Evolutionary conservation across 2,888 invertebrate genomes (phyloP), one percentile per base, ranked within the genome.

Genomic region (Eupithecia insigniata): DNA sequence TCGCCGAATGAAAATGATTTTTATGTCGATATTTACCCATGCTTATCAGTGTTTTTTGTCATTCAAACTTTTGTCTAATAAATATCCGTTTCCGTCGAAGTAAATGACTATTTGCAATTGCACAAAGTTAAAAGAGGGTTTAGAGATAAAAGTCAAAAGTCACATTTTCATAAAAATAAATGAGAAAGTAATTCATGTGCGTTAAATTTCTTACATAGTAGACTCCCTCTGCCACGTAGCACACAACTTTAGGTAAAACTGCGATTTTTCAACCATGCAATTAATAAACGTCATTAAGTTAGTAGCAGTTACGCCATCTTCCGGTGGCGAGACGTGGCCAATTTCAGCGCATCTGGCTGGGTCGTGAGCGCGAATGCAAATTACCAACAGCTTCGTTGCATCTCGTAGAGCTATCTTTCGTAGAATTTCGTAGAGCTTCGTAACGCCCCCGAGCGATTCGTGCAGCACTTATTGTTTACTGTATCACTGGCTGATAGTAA

Each of bases 281-380:
- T 36, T 67, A 64, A 64, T 64, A 64, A 64, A 36, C 26, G 18
- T 64, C 64, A 36, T 64, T 64, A 22, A 34, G 34, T 18, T 62
- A 55, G 55, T 55, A 22, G 36, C 64, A 51, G 64, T 62, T 39
- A 32, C 30, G 34, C 34, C 46, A 34, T 61, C 60, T 64, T 55
- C 66, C 34, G 43, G 62, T 62, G 55, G 69, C 39, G 70, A 65
- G 67, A 70, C 69, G 73, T 67, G 73, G 70, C 73, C 70, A 60
- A 73, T 70, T 65, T 51, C 36, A 46, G 70, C 69, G 73, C 73
- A 67, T 67, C 73, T 70, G 73, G 58, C 16, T 51, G 64, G 64
- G 34, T 14, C 67, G 39, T 32, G 36, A 26, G 36, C 43, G 22
- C 67, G 58, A 67, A 73, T 70, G 73, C 70, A 65, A 74, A 74